phyloP scores from a whole-genome alignment of 2,113 vertebrate species.

The Ptilorrhoa leucosticta region DNA sequence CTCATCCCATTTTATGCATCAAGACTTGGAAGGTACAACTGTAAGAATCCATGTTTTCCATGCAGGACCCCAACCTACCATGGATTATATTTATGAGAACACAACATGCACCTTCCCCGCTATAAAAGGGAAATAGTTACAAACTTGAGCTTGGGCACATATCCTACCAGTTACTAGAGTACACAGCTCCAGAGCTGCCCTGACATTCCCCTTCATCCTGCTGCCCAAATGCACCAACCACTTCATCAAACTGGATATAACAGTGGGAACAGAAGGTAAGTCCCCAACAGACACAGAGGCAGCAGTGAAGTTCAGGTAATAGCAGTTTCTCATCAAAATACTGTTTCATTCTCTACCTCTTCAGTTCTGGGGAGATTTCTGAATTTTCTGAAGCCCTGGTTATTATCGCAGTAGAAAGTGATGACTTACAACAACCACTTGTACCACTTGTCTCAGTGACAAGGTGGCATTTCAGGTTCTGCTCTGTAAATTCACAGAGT shows the following conservation, averaged over 20 bases:
- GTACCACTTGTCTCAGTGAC: neutral
- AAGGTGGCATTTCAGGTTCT: neutral
- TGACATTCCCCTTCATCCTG: fast-evolving
- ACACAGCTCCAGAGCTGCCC: neutral
- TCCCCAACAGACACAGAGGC: neutral
- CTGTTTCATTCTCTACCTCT: neutral
- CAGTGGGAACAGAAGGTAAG: fast-evolving
- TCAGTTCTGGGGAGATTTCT: neutral
- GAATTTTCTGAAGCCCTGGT: neutral
- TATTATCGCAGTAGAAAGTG: neutral
- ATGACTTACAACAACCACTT: neutral
- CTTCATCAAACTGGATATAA: neutral
- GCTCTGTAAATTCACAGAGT: neutral
- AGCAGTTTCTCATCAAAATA: neutral
- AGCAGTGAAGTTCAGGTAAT: neutral
- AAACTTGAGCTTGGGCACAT: neutral
- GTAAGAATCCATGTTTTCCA: neutral
- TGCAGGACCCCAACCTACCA: neutral
- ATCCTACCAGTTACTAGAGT: fast-evolving
- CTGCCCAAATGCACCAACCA: neutral
- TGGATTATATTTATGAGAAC: neutral
- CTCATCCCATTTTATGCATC: neutral
- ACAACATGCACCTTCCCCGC: neutral
- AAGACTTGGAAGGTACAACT: fast-evolving
- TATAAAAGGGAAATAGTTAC: neutral